Percentiles rank a stretch among this genome's conserved stretches.
Conservation (phyloP, 2,113 vertebrate genomes). For the Poicephalus gulielmi region DNA sequence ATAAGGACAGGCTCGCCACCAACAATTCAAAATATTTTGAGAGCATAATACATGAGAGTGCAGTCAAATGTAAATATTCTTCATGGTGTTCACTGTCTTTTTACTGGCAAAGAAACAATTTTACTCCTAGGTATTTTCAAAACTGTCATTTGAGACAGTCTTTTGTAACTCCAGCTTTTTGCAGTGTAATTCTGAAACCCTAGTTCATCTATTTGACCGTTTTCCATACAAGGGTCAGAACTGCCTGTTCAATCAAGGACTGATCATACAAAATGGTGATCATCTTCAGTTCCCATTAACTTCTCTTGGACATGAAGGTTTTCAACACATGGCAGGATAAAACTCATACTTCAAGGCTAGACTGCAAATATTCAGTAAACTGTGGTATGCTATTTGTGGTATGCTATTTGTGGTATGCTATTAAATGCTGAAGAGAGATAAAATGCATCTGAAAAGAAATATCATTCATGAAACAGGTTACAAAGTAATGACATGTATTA, state of each 20-base stretch:
- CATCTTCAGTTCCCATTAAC: constrained; percentile 9
- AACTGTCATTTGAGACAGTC: neutral
- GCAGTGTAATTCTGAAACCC: neutral
- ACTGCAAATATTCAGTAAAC: constrained; percentile 24
- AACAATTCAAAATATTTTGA: neutral
- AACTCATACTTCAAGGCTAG: constrained; percentile 1
- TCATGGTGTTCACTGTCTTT: neutral
- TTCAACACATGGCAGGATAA: neutral
- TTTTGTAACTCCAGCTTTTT: neutral
- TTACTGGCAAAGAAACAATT: neutral
- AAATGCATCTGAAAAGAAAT: neutral
- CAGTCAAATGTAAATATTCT: neutral
- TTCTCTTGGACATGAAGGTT: neutral
- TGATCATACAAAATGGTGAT: neutral
- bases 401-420: neutral
- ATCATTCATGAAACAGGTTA: neutral
- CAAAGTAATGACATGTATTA: constrained; percentile 29
- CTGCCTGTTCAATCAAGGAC: neutral
- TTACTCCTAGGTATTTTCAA: neutral
- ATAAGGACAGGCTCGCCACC: neutral
- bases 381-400: neutral
- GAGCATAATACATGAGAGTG: neutral
- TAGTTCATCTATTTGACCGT: neutral
- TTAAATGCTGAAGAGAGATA: neutral
- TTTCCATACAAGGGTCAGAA: neutral